phyloP scores from a whole-genome alignment of 2,113 vertebrate species.

The Cariama cristata region DNA sequence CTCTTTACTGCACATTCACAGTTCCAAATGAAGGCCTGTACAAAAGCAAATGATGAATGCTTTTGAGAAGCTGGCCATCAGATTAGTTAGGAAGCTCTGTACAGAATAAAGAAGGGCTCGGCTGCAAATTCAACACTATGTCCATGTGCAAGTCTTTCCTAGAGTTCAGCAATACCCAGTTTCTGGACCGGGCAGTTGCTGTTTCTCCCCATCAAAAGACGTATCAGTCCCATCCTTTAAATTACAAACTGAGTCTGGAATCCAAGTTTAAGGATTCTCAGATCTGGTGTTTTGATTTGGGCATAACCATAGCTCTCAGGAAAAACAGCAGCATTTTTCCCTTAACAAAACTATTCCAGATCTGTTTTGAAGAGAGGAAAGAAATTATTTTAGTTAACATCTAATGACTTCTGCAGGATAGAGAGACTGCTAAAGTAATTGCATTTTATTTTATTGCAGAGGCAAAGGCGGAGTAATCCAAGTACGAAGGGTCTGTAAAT shows the following conservation, averaged over 20 bases:
- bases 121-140: neutral
- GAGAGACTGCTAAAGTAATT: neutral
- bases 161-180: neutral
- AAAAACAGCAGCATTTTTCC: neutral
- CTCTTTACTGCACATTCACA: neutral
- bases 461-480: neutral
- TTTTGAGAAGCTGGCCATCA: neutral
- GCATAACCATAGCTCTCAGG: neutral
- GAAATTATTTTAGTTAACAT: neutral
- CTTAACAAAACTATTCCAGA: neutral
- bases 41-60: neutral
- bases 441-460: conserved; percentile 3
- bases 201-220: neutral
- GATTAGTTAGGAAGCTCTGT: neutral
- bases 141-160: neutral
- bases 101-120: neutral
- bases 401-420: neutral
- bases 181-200: neutral
- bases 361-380: neutral
- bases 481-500: neutral
- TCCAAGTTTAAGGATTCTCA: neutral
- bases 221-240: neutral
- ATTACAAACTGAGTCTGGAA: neutral
- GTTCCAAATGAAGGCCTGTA: neutral
- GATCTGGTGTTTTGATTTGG: neutral